These are phyloP conservation scores for Oasisia sp. DNA, from an alignment of 2,888 invertebrate genomes.

Conservation along the genomic window DNA sequence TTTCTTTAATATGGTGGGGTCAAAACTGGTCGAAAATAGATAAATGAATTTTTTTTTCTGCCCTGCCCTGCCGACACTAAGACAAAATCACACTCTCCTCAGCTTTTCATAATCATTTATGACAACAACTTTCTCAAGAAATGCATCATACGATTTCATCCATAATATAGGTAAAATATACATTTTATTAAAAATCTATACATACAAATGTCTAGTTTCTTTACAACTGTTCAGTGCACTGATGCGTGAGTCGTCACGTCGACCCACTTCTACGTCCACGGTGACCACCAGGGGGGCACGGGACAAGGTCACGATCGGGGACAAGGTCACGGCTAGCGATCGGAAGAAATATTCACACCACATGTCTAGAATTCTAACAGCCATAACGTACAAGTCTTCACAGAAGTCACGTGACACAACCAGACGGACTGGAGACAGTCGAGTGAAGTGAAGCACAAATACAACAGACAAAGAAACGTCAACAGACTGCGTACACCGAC, in stretches of 20 bases:
- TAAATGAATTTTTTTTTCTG: no score
- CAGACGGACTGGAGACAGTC: background rate
- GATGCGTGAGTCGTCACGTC: background rate
- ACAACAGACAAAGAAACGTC: background rate
- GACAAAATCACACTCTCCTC: no score
- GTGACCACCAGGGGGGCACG: background rate
- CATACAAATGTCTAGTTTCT: slow-evolving; percentile 14
- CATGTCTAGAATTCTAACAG: no score
- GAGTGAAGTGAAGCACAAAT: background rate
- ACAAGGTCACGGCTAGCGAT: no score
- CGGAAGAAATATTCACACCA: no score
- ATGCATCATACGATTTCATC: background rate
- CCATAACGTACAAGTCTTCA: background rate
- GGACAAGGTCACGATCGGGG: no score
- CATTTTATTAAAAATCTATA: background rate
- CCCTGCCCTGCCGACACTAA: no score
- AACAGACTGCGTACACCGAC: background rate
- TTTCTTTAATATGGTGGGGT: no score
- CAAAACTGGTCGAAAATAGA: no score
- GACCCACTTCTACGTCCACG: background rate
- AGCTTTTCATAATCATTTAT: no score
- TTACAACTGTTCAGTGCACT: background rate
- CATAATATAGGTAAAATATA: background rate
- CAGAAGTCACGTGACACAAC: background rate
- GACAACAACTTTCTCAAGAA: no score